These are phyloP conservation scores for Tupiocoris notatus DNA, from an alignment of 2,888 invertebrate species.

Conservation along the genomic window DNA sequence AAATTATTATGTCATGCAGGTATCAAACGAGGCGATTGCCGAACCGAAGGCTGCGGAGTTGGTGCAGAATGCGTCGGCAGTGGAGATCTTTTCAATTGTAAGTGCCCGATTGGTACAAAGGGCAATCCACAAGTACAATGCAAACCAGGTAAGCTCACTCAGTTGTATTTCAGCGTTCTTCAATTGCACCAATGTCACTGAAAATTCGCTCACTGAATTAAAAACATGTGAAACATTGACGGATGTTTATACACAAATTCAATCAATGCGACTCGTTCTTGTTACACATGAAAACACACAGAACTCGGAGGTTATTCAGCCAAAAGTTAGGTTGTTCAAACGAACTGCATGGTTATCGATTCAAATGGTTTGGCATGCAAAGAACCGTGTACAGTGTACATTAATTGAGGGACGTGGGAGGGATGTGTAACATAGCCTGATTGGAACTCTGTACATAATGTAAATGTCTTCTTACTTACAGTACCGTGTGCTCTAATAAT, in stretches of 20 bases:
- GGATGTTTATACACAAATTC: no score
- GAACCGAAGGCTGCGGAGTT: constrained; percentile 78
- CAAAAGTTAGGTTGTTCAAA: not conserved
- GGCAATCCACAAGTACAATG: constrained; percentile 72
- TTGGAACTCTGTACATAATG: constrained; percentile 47
- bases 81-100: constrained; percentile 78
- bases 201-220: no score
- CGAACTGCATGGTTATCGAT: constrained; percentile 24
- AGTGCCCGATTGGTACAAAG: constrained; percentile 72
- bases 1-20: constrained; percentile 35
- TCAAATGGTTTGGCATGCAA: constrained; percentile 28
- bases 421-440: constrained; percentile 39
- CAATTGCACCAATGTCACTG: not conserved
- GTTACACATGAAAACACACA: no score
- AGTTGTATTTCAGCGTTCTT: not conserved
- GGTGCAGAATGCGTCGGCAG: constrained; percentile 80
- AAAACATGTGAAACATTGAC: no score
- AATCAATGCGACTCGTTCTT: no score
- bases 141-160: constrained; percentile 60
- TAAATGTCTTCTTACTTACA: constrained; percentile 22
- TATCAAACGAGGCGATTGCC: constrained; percentile 65
- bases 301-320: no score
- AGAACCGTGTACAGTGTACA: constrained; percentile 46
- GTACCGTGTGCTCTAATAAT: constrained; percentile 29
- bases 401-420: constrained; percentile 32